Percentiles rank a stretch among this genome's conserved stretches.
Conservation (phyloP, 2,797 vertebrate genomes). For the Acrocephalus scirpaceus region DNA sequence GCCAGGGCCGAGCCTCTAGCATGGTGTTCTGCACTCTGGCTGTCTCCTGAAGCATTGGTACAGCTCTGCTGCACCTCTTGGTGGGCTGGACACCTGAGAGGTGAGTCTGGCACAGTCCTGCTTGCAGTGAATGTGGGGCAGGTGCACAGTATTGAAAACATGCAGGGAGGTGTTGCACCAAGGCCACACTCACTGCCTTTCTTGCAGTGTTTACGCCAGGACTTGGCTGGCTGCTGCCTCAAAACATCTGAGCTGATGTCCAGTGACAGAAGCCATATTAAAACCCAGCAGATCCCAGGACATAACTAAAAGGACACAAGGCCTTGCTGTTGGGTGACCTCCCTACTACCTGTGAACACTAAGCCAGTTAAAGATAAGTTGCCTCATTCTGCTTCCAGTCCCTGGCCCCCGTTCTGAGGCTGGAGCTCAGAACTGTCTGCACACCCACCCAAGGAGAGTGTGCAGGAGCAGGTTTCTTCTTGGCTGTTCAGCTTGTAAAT, state of each 20-base stretch:
- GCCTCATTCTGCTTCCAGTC: not conserved
- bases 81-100: not conserved
- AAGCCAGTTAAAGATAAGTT: not conserved
- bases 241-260: not conserved
- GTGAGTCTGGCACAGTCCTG: not conserved
- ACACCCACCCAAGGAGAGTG: not conserved
- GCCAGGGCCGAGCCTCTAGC: not conserved
- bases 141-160: fast-evolving
- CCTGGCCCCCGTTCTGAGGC: not conserved
- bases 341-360: no score
- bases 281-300: not conserved
- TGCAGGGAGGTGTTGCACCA: fast-evolving
- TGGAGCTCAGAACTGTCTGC: not conserved
- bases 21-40: not conserved
- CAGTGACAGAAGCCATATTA: fast-evolving
- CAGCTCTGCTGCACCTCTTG: not conserved
- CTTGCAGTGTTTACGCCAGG: not conserved
- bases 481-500: not conserved
- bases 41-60: not conserved
- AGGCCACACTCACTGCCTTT: not conserved
- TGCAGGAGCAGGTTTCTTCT: not conserved
- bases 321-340: fast-evolving
- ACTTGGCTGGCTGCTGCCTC: not conserved
- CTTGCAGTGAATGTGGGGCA: fast-evolving
- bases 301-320: fast-evolving